Percentiles rank a stretch among this genome's conserved stretches.
Evolutionary conservation across 1,140 invertebrate genomes (phyloP).

Genomic region (Drosophila teissieri): DNA sequence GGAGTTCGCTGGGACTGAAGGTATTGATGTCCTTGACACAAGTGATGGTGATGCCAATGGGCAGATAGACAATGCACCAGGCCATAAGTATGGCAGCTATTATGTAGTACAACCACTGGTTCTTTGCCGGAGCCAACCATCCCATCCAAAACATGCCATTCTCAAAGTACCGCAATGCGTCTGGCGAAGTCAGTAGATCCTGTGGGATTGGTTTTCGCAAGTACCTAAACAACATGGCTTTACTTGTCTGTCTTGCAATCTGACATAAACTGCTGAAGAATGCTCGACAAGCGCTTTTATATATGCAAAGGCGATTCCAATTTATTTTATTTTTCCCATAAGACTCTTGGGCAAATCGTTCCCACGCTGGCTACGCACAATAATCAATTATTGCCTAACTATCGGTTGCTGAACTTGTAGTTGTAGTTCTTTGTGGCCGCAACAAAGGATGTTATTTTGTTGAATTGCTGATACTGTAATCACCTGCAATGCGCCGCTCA

Average conservation of each 20-base stretch:
- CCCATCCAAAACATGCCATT: constrained; percentile 37
- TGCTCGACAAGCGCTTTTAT: background rate
- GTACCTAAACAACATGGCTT: background rate
- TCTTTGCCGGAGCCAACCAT: constrained; percentile 10
- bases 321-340: background rate
- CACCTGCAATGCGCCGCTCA: constrained; percentile 17
- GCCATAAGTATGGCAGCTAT: background rate
- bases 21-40: constrained; percentile 34
- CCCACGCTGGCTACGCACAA: constrained; percentile 11
- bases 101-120: background rate
- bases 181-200: constrained; percentile 22
- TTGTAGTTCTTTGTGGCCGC: background rate
- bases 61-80: constrained; percentile 30
- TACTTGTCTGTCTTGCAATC: too few species aligned
- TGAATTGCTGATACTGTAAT: constrained; percentile 20
- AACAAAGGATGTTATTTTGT: constrained; percentile 9
- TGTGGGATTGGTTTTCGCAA: constrained; percentile 10
- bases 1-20: constrained; percentile 29
- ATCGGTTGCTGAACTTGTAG: background rate
- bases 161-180: constrained; percentile 37
- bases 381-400: constrained; percentile 17
- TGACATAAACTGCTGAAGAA: background rate
- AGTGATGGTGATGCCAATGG: constrained; percentile 31
- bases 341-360: constrained; percentile 1
- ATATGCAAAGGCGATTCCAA: background rate